These are phyloP conservation scores for Drosophila tripunctata DNA, from an alignment of 2,888 invertebrate genomes.

Conservation along the genomic window DNA sequence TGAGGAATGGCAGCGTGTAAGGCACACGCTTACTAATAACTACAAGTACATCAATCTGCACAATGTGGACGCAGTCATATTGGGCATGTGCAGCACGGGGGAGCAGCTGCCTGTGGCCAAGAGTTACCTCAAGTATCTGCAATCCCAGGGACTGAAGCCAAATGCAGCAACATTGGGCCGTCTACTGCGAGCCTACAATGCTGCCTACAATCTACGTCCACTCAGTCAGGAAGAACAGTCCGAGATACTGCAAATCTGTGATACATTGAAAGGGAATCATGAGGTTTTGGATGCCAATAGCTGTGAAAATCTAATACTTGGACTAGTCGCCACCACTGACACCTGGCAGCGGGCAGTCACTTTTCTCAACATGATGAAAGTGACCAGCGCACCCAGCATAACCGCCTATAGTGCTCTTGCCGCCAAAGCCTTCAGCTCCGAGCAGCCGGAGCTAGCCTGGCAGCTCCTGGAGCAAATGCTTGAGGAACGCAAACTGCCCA, in stretches of 20 bases:
- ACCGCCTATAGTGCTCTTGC: slow-evolving; percentile 86
- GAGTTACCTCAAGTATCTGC: slow-evolving; percentile 86
- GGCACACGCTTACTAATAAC: slow-evolving; percentile 60
- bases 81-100: slow-evolving; percentile 85
- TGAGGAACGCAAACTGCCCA: slow-evolving; percentile 83
- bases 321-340: slow-evolving; percentile 88
- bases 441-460: slow-evolving; percentile 86
- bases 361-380: slow-evolving; percentile 86
- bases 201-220: slow-evolving; percentile 70
- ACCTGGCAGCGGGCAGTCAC: slow-evolving; percentile 87
- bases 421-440: slow-evolving; percentile 85
- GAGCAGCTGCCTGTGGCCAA: slow-evolving; percentile 85
- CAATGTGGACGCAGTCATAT: slow-evolving; percentile 87
- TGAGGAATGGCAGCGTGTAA: slow-evolving; percentile 74
- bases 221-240: slow-evolving; percentile 85
- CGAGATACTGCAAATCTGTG: slow-evolving; percentile 86
- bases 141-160: slow-evolving; percentile 84
- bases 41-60: slow-evolving; percentile 73
- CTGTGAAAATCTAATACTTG: slow-evolving; percentile 87
- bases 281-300: slow-evolving; percentile 87
- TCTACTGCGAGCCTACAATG: slow-evolving; percentile 86
- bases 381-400: slow-evolving; percentile 85
- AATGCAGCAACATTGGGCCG: slow-evolving; percentile 87
- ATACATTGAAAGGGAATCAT: slow-evolving; percentile 84
- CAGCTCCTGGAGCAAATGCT: slow-evolving; percentile 86